Base-by-base conservation (phyloP, 2,888 invertebrate species). In the Leucophenga montana region DNA sequence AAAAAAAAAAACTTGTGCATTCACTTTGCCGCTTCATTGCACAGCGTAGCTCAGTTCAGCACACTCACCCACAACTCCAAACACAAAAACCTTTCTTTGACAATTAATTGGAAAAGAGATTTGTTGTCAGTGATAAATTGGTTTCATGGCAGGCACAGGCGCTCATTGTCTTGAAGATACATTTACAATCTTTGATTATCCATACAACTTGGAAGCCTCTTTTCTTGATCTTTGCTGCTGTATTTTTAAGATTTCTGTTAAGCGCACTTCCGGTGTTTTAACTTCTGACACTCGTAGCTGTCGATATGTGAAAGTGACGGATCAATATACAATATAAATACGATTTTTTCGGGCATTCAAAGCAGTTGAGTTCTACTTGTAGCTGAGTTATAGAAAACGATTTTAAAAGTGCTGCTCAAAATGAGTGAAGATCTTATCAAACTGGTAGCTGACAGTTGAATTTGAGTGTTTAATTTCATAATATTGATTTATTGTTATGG, bases 51-150 rank as follows among this genome's bases (percentile, higher is more conserved):
- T 27, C 27, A 27, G 27, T 4, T 2, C 27, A 27, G 27, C 27
- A n/a, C 11, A 31, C 14, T 46, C 62, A 33, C 62, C 62, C 62
- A 64, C 62, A 48, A 64, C 48, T 4, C 5, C 5, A 33, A 61
- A 44, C 48, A 18, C 5, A 50, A 33, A 61, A 44, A 13, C 39
- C 46, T 22, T 64, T 64, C 33, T 59, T 69, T 68, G 66, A 71
- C 74, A 70, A 71, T 73, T 75, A 84, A 82, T 82, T 84, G 79
- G 73, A 74, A 77, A 72, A 79, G 71, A 73, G 73, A 83, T 83
- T 83, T 75, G 50, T 31, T 66, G 75, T 71, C 66, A 72, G 39
- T 74, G 84, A 81, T 84, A 82, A 82, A 81, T 81, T 79, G 83
- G 69, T 81, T 79, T 73, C 78, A 73, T 75, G 69, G 72, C 77